Base-by-base conservation (phyloP, 2,113 vertebrate species). In the Egretta garzetta region DNA sequence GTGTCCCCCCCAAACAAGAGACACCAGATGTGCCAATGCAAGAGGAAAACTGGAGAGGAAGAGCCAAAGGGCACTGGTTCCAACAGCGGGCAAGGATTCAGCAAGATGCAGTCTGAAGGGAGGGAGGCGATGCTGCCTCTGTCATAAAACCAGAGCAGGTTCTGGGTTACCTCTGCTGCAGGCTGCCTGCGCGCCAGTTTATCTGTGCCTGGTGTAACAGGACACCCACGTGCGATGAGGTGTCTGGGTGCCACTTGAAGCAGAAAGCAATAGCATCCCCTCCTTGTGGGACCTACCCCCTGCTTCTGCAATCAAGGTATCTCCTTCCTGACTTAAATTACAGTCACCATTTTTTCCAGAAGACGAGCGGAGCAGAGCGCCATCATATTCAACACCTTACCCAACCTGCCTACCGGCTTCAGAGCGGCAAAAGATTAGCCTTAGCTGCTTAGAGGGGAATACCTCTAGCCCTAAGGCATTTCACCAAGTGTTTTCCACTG, bases 321-420 rank as follows among this genome's bases (percentile, higher is more conserved):
- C 35, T 75, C 70, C 59, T 74, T 35, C 49, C 17, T 49, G 41
- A 33, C 52, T 68, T 43, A 20, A 55, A 12, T n/a, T n/a, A 17
- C 21, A 39, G 49, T 1, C 10, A 23, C 22, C 56, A 6, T 16
- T 27, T 66, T 74, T 4, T 27, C 45, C 59, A 80, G 71, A 80
- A 55, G 10, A 21, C 3, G 30, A 81, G 28, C 3, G 12, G 37
- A 94, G 59, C 24, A 58, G 28, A 76, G 70, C 58, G 30, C 12
- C 0, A 0, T 2, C 37, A 30, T 13, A 9, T 21, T 72, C 28
- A 52, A 12, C 13, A 30, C 10, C 7, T 62, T 2, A 22, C 15
- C 53, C 47, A 32, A 22, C 15, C 53, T 50, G n/a, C 37, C 45
- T 4, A 18, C 6, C 50, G 58, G 35, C 39, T 75, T 64, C 75